Conservation (phyloP, 1,140 invertebrate species). For the Zophobas morio region DNA sequence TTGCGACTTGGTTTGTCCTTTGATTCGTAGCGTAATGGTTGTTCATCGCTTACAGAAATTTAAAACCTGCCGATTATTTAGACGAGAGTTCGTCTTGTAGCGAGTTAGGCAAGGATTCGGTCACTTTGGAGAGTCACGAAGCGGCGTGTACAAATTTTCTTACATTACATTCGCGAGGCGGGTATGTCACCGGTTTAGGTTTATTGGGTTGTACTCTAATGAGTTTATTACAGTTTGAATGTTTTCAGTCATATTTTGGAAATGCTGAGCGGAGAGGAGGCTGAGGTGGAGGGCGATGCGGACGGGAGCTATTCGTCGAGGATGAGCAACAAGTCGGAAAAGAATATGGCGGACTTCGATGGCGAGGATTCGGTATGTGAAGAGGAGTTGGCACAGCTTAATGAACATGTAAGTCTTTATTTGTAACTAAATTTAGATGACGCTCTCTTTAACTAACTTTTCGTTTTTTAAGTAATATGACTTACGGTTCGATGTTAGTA, state of each 20-base stretch:
- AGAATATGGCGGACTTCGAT: conserved; percentile 95
- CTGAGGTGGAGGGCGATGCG: conserved; percentile 69
- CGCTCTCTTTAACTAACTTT: no score
- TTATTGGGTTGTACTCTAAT: conserved; percentile 2
- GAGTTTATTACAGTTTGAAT: conserved; percentile 46
- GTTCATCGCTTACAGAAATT: conserved; percentile 49
- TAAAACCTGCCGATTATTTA: conserved; percentile 63
- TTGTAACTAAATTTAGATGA: no score
- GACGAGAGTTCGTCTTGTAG: conserved; percentile 67
- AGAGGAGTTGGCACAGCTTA: conserved; percentile 87
- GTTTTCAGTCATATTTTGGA: conserved; percentile 71
- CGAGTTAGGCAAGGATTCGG: conserved; percentile 65
- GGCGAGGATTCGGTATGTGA: conserved; percentile 92
- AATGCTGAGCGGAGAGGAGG: conserved; percentile 80
- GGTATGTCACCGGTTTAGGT: conserved; percentile 54
- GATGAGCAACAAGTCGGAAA: conserved; percentile 94
- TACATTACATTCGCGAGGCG: conserved; percentile 58
- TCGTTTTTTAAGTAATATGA: no score
- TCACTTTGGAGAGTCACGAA: conserved; percentile 57
- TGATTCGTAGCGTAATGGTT: no score
- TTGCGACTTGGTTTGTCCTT: conserved; percentile 1
- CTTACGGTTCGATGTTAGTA: no score
- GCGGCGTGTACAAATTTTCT: conserved; percentile 61
- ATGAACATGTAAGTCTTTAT: conserved; percentile 74
- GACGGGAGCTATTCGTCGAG: conserved; percentile 87